Evolutionary conservation across 2,113 vertebrate genomes (phyloP).

Genomic region (Pygoscelis antarcticus): DNA sequence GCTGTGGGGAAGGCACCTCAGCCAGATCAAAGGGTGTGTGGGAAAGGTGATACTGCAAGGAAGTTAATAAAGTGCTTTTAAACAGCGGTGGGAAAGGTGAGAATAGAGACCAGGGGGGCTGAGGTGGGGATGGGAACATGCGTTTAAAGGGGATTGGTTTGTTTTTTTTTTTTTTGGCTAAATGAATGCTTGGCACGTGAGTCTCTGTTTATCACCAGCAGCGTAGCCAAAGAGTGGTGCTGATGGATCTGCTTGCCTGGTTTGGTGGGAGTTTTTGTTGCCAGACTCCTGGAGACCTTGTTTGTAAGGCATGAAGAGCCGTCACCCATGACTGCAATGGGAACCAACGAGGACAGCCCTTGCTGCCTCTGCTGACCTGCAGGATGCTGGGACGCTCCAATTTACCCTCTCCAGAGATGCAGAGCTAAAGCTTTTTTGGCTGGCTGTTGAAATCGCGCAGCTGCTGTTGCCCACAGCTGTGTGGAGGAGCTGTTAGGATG

Average conservation of each 20-base stretch:
- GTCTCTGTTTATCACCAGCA: not conserved
- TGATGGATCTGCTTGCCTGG: not conserved
- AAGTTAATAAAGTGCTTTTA: not conserved
- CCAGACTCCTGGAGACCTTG: not conserved
- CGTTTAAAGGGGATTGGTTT: not conserved
- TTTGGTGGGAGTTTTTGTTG: not conserved
- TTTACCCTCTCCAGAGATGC: not conserved
- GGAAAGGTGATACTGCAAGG: not conserved
- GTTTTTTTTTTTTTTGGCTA: not conserved
- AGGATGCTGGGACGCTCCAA: not conserved
- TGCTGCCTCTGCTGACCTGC: not conserved
- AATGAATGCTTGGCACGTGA: not conserved
- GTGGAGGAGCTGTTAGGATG: not conserved
- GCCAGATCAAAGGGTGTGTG: not conserved
- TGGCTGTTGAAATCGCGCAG: not conserved
- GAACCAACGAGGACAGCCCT: not conserved
- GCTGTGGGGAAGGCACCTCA: not conserved
- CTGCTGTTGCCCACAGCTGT: not conserved
- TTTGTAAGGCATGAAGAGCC: not conserved
- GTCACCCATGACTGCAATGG: not conserved
- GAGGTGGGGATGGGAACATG: not conserved
- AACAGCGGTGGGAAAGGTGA: not conserved
- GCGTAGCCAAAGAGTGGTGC: not conserved
- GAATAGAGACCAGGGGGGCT: not conserved
- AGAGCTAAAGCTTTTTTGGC: not conserved